These are phyloP conservation scores for Toxonevra muliebris DNA, from an alignment of 2,888 invertebrate genomes.

Conservation along the genomic window DNA sequence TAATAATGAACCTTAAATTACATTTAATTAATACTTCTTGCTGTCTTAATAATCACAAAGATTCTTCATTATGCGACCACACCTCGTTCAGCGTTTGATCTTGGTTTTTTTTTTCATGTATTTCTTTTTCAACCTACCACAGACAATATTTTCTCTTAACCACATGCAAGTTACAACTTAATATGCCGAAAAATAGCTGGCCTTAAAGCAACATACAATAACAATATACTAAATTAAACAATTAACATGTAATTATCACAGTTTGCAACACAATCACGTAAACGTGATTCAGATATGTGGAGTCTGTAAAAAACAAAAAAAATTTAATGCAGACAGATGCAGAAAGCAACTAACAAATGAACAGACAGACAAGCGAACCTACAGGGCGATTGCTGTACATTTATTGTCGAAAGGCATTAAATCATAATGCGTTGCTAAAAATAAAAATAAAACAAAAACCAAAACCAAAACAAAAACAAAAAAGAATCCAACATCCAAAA, in stretches of 20 bases:
- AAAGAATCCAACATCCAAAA: background rate
- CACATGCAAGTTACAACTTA: too few relatives aligned
- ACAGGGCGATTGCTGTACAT: background rate
- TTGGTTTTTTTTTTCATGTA: too few relatives aligned
- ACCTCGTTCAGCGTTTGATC: too few relatives aligned
- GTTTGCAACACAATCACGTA: constrained; percentile 44
- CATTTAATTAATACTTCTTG: too few relatives aligned
- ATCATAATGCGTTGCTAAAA: constrained; percentile 19
- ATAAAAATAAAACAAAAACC: constrained; percentile 11
- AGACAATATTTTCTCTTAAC: too few relatives aligned
- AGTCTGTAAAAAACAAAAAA: background rate
- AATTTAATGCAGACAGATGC: background rate
- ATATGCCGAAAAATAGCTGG: too few relatives aligned
- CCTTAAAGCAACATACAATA: too few relatives aligned
- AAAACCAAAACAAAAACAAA: constrained; percentile 5
- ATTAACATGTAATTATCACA: constrained; percentile 61
- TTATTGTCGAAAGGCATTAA: constrained; percentile 12
- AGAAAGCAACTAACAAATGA: too few relatives aligned
- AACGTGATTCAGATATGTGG: background rate
- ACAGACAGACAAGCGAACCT: background rate
- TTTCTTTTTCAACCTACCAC: too few relatives aligned
- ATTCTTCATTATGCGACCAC: too few relatives aligned
- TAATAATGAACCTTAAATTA: too few relatives aligned
- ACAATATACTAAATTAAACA: constrained; percentile 43
- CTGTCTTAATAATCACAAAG: too few relatives aligned